Conservation (phyloP, 2,797 vertebrate species). For the Girardinus metallicus region DNA sequence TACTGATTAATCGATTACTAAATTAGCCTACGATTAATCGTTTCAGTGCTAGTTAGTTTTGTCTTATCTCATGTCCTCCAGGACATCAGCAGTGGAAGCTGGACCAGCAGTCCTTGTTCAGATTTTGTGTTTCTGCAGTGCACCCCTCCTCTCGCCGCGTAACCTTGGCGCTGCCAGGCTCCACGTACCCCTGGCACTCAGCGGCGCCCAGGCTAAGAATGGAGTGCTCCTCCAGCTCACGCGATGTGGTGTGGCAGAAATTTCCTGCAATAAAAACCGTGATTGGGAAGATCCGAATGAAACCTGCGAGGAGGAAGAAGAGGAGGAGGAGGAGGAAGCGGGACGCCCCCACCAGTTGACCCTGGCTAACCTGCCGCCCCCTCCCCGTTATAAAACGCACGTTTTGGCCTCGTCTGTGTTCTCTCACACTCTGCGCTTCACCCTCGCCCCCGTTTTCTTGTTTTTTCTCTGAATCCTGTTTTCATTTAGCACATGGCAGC, state of each 20-base stretch:
- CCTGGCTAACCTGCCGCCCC: slow-evolving; percentile 59
- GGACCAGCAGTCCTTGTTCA: no score
- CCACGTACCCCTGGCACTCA: slow-evolving; percentile 73
- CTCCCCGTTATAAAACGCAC: slow-evolving; percentile 6
- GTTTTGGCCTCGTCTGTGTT: slow-evolving; percentile 40
- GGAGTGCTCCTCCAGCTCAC: slow-evolving; percentile 80
- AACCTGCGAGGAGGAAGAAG: slow-evolving; percentile 67
- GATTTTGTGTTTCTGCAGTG: no score
- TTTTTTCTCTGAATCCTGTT: slow-evolving; percentile 65
- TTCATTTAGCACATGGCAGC: slow-evolving; percentile 81
- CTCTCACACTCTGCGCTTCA: slow-evolving; percentile 34
- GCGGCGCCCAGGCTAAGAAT: slow-evolving; percentile 80
- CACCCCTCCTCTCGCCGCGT: slow-evolving; percentile 26
- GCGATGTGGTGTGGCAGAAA: slow-evolving; percentile 84
- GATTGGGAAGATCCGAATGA: slow-evolving; percentile 84
- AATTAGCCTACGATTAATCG: no score
- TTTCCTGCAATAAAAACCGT: slow-evolving; percentile 84
- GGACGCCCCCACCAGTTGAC: slow-evolving; percentile 49
- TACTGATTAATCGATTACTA: no score
- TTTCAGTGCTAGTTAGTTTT: no score
- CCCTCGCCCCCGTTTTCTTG: slow-evolving; percentile 21
- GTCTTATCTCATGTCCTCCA: no score
- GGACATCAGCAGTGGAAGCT: no score
- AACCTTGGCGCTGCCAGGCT: slow-evolving; percentile 67
- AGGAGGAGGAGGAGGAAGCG: slow-evolving; percentile 29